Evolutionary conservation across 2,888 invertebrate genomes (phyloP), one percentile per base, ranked within the genome.

Genomic region (Himalopsyche kuldschensis): DNA sequence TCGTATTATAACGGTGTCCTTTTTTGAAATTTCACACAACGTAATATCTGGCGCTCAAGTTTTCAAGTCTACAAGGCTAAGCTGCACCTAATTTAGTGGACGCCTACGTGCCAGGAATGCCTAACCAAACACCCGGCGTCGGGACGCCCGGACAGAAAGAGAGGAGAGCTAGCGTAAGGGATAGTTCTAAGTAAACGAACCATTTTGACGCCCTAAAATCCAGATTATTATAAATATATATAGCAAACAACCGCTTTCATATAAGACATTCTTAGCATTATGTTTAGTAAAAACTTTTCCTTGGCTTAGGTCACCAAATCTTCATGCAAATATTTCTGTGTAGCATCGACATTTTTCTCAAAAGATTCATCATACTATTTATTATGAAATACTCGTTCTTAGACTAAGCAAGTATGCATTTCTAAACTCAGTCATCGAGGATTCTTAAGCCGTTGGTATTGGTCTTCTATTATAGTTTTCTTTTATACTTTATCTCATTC

Each of bases 11-110:
- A 27, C 69, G 27, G 24, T 69, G 27, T 69, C 69, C 69, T 32
- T 76, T 81, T 78, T 47, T 32, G 81, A 81, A 48, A 15, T 77
- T 41, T 30, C 79, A 31, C 63, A 79, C 76, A 80, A 48, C 75
- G 77, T 69, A 69, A 69, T 69, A 69, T 32, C 30, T 81, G 35
- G 63, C 75, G 80, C 75, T 41, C 80, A 77, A 79, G 84, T 82
- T 84, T 63, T 81, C 78, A 80, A 82, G 80, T 82, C 82, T 75
- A 78, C 46, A 55, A 48, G 82, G 75, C 75, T 83, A 85, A 85
- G 85, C 85, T 83, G 85, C 83, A 75, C 81, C 82, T 85, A 85
- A 85, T 85, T 85, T 85, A 85, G 76, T 85, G 81, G 81, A 83
- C 83, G 79, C 48, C 76, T 85, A 85, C 85, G 85, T 85, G 85